A percentile compares a stretch with the other conserved stretches of the same genome.
phyloP scores from a whole-genome alignment of 2,888 invertebrate genomes.

The Andrena bucephala region DNA sequence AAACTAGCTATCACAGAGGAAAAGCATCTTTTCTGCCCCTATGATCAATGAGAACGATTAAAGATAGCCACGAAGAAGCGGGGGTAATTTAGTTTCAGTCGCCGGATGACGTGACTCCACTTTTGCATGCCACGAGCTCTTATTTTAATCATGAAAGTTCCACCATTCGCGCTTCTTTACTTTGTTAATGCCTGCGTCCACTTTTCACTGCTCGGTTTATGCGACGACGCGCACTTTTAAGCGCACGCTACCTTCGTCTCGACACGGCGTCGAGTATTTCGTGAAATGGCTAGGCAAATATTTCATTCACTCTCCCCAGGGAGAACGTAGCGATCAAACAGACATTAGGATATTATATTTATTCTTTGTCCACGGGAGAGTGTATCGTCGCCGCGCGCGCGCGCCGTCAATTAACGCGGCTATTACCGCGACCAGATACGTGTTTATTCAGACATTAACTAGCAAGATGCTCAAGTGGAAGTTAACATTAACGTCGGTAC shows the following conservation, averaged over 20 bases:
- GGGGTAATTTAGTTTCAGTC: background rate
- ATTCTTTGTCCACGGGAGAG: conserved; percentile 1
- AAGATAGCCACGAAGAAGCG: background rate
- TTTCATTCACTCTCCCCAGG: no score
- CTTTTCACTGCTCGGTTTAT: no score
- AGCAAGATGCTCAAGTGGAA: conserved; percentile 67
- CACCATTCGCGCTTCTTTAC: no score
- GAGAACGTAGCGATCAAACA: background rate
- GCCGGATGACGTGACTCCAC: background rate
- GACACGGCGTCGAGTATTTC: background rate
- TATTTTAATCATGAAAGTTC: background rate
- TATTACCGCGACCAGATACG: conserved; percentile 60
- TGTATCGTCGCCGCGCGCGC: conserved; percentile 10
- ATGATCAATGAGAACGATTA: background rate
- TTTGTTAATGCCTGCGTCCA: no score
- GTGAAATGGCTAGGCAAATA: background rate
- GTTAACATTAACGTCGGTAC: conserved; percentile 57
- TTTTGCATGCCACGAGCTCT: background rate
- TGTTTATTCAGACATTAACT: conserved; percentile 78
- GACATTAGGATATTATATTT: conserved; percentile 28
- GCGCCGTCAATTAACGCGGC: conserved; percentile 58
- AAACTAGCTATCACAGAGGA: background rate
- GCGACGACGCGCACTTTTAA: no score
- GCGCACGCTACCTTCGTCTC: no score
- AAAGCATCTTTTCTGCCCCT: conserved; percentile 9